phyloP scores from a whole-genome alignment of 2,113 vertebrate species.

The Calonectris borealis region DNA sequence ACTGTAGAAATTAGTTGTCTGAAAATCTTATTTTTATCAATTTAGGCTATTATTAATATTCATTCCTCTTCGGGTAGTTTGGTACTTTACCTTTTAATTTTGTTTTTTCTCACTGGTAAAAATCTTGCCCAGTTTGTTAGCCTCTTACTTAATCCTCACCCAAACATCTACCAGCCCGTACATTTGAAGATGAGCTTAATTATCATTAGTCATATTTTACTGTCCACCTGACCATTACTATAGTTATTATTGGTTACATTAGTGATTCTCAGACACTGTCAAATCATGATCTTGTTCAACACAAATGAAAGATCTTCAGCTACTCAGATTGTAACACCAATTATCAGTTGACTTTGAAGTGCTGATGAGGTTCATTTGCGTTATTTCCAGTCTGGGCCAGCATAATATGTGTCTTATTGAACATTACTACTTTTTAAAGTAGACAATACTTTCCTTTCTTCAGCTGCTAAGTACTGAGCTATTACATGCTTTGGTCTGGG shows the following conservation, averaged over 20 bases:
- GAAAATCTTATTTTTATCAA: not conserved
- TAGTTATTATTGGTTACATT: not conserved
- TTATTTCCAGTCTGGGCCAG: not conserved
- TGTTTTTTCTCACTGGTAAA: not conserved
- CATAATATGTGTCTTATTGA: not conserved
- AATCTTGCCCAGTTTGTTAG: not conserved
- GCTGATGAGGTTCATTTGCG: rapidly evolving
- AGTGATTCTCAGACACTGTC: not conserved
- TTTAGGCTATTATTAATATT: not conserved
- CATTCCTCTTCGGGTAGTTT: rapidly evolving
- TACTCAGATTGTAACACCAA: not conserved
- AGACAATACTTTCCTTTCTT: not conserved
- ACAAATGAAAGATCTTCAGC: not conserved
- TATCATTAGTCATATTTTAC: not conserved
- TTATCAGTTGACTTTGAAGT: not conserved
- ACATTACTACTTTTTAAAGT: not conserved
- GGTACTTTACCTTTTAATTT: not conserved
- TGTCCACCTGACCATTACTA: not conserved
- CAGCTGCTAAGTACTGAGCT: not conserved
- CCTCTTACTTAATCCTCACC: not conserved
- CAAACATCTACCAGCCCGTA: not conserved
- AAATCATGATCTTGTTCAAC: not conserved
- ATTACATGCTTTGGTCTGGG: not conserved
- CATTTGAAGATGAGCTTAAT: not conserved
- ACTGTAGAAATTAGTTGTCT: not conserved